Evolutionary conservation across 1,140 invertebrate species (phyloP), one percentile per base, ranked within the genome.

Genomic region (Bombus waltoni): DNA sequence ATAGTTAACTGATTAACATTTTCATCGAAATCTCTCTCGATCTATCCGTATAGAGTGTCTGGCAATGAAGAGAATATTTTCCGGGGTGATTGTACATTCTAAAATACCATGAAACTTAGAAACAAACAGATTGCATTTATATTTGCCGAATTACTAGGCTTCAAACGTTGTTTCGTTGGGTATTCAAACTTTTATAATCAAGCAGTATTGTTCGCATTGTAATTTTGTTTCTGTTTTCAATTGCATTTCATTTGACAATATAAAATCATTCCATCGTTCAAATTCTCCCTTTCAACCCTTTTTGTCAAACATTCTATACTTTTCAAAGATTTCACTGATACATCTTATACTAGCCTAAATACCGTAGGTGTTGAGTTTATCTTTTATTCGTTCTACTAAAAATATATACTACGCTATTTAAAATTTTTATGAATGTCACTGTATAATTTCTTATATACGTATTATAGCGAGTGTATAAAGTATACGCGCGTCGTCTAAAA

Each of bases 1-100:
- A n/a, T 74, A 47, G n/a, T 74, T 74, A 32, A 47, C n/a, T 42
- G 72, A 74, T 74, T 18, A 74, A 44, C 42, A 4, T 47, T 32
- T 42, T 42, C 40, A 42, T n/a, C 42, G 38, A 28, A 42, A 42
- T 40, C 11, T 40, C 25, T 18, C 57, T 59, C 44, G 22, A 68
- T 38, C 15, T 28, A 57, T 68, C 44, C 15, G 32, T 25, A 25
- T 22, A 70, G 35, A 18, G 9, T 70, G 68, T 70, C 38, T 25
- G 38, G 68, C 68, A 70, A 40, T 1, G 25, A n/a, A n/a, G 40
- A 42, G 8, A 15, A 72, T 11, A 71, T 28, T 71, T 28, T 15
- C 22, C 10, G 3, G 25, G n/a, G 5, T 42, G 70, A n/a, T 72
- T n/a, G 38, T n/a, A n/a, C 28, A 6, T 71, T 42, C 15, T n/a